phyloP scores from a whole-genome alignment of 2,113 vertebrate genomes.

The Rousettus leschenaultii region DNA sequence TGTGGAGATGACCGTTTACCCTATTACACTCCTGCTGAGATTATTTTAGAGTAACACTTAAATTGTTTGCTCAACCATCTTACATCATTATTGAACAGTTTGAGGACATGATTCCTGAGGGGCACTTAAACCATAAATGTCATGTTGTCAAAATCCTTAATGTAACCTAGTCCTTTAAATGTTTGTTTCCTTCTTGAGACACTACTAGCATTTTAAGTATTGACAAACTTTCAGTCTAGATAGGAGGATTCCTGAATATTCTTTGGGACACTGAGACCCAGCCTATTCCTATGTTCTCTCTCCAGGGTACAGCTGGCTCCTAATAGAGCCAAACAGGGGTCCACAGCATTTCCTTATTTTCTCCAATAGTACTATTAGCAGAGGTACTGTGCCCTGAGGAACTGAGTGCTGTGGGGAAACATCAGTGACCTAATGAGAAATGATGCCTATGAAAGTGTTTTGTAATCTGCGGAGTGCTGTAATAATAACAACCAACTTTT shows the following conservation, averaged over 20 bases:
- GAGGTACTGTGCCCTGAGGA: not conserved
- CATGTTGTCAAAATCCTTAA: conserved; percentile 10
- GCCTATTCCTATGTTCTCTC: not conserved
- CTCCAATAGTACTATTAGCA: not conserved
- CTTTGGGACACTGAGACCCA: not conserved
- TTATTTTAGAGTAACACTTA: not conserved
- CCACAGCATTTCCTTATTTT: not conserved
- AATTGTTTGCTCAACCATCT: not conserved
- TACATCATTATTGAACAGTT: not conserved
- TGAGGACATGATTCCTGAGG: not conserved
- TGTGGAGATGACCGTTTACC: not conserved
- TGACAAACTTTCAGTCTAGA: not conserved
- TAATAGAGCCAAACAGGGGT: not conserved
- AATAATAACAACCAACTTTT: not conserved
- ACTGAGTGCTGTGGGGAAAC: not conserved
- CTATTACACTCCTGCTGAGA: not conserved
- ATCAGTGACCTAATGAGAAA: not conserved
- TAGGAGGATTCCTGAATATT: not conserved
- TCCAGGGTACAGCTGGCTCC: not conserved
- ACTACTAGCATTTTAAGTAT: conserved; percentile 6
- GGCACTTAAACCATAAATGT: conserved; percentile 19
- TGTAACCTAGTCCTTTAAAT: not conserved
- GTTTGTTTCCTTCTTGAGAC: not conserved
- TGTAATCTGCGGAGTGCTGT: not conserved
- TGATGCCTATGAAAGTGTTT: not conserved